Conservation (phyloP, 2,797 vertebrate genomes). For the Rhyacichthys aspro region DNA sequence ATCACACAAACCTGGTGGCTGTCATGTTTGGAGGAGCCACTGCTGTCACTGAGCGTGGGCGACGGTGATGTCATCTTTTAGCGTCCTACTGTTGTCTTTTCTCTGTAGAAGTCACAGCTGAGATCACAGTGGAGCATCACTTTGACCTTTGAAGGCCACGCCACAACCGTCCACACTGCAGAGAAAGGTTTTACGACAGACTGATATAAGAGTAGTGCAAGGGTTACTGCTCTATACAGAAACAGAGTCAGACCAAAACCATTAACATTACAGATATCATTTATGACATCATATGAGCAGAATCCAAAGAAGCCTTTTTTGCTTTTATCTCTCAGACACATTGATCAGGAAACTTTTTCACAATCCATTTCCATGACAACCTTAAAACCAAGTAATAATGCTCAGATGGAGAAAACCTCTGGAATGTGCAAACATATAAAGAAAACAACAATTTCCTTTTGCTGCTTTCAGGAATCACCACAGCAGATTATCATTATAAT, state of each 20-base stretch:
- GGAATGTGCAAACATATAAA: too few relatives aligned
- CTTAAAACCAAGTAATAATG: too few relatives aligned
- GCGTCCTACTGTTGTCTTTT: slow-evolving; percentile 33
- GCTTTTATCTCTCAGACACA: too few relatives aligned
- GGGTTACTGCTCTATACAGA: slow-evolving; percentile 30
- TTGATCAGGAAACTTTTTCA: too few relatives aligned
- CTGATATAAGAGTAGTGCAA: slow-evolving; percentile 21
- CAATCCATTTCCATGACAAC: too few relatives aligned
- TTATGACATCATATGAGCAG: neutral
- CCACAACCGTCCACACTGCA: slow-evolving; percentile 43
- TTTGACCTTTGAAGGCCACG: slow-evolving; percentile 64
- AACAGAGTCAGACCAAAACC: neutral
- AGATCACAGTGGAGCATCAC: slow-evolving; percentile 63
- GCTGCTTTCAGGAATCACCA: too few relatives aligned
- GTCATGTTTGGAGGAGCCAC: slow-evolving; percentile 71
- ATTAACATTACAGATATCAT: neutral
- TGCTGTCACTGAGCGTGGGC: slow-evolving; percentile 77
- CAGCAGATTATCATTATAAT: too few relatives aligned
- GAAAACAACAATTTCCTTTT: too few relatives aligned
- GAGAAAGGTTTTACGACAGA: slow-evolving; percentile 35
- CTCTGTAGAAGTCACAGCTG: slow-evolving; percentile 50
- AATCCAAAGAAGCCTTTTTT: too few relatives aligned
- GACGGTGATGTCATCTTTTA: slow-evolving; percentile 70
- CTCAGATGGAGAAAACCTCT: too few relatives aligned
- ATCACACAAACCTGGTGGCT: slow-evolving; percentile 58